Base-by-base conservation (phyloP, 2,797 vertebrate genomes). In the Brachyrhaphis roseni region DNA sequence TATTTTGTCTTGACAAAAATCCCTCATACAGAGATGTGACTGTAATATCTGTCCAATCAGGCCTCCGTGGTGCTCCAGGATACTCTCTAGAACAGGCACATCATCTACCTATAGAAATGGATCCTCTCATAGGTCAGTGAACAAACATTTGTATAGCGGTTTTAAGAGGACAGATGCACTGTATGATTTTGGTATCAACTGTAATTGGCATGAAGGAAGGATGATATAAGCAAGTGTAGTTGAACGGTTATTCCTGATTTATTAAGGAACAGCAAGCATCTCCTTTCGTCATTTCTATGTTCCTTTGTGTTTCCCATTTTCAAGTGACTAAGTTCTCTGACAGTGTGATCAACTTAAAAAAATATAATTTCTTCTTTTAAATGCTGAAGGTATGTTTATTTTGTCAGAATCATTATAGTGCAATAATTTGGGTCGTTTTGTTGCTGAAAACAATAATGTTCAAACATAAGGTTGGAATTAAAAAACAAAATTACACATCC, bases 21-120 rank as follows among this genome's bases (percentile, higher is more conserved):
- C 53, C 7, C n/a, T 45, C 41, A n/a, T 72, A n/a, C 70, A 34
- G 39, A 6, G 79, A 13, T 71, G 20, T 79, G 45, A 75, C 62
- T 74, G 8, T 85, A 18, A 71, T 49, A 36, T 75, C 53, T 78
- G 46, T 82, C 55, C 72, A 26, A n/a, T 23, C 84, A 99, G 98
- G 98, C 64, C 97, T 99, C 76, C 95, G 98, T 77, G 98, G 98
- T 94, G 98, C 98, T 62, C 98, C 98, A 39, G 98, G 98, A 81
- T 99, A 99, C 89, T 99, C 98, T 71, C 91, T 99, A 87, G 98
- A 99, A 91, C 98, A 99, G 95, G 98, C 98, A 82, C 98, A 99
- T 93, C 98, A 99, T 90, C 97, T 99, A 76, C 98, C 98, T 79
- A 99, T 99, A 10, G 98, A 99, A 95, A 99, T 99, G 98, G 98